Evolutionary conservation across 2,113 vertebrate genomes (phyloP).

Genomic region (Limnothrissa miodon): DNA sequence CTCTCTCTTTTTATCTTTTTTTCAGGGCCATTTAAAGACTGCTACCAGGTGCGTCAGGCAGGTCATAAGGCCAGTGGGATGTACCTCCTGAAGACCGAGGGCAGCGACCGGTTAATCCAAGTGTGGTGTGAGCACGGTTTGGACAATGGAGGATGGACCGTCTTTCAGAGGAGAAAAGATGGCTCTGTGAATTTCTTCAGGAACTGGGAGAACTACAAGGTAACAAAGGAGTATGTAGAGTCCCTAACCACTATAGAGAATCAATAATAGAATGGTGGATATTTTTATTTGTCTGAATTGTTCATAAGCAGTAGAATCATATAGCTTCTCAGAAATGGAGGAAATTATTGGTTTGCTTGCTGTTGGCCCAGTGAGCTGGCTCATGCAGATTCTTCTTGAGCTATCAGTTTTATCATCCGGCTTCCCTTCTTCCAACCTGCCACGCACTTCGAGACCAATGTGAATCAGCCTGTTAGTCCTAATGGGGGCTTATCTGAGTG

Average conservation of each 20-base stretch:
- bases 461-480: background rate
- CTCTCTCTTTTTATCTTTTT: constrained; percentile 29
- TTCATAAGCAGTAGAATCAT: background rate
- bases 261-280: background rate
- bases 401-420: background rate
- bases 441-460: background rate
- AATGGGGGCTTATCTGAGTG: background rate
- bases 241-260: background rate
- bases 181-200: constrained; percentile 97
- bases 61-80: constrained; percentile 89
- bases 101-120: constrained; percentile 82
- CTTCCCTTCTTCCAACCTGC: background rate
- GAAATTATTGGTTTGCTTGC: background rate
- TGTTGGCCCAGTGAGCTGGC: background rate
- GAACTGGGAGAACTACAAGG: constrained; percentile 99
- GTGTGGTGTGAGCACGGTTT: constrained; percentile 94
- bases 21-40: constrained; percentile 93
- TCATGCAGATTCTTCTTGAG: background rate
- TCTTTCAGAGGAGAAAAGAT: constrained; percentile 91
- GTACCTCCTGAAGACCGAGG: constrained; percentile 88
- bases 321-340: background rate
- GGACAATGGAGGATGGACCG: constrained; percentile 96
- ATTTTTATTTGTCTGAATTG: background rate
- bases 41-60: constrained; percentile 85
- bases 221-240: constrained; percentile 47